Base-by-base conservation (phyloP, 2,113 vertebrate genomes). In the Mohoua ochrocephala region DNA sequence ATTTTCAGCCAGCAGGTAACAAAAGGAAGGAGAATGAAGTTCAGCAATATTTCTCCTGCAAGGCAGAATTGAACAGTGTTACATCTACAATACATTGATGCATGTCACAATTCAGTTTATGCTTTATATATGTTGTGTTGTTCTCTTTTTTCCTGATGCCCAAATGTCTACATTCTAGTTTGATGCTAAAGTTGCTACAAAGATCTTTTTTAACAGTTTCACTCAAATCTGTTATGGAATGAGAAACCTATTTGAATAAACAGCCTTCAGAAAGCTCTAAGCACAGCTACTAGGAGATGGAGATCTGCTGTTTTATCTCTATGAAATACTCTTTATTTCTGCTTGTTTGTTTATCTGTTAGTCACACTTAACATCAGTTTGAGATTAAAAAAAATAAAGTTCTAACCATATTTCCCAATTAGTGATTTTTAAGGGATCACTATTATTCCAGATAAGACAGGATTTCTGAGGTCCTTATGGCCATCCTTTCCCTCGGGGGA, bases 1-100 rank as follows among this genome's bases (percentile, higher is more conserved):
- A 35, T 91, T 83, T 93, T 47, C 63, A 83, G 41, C 37, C 61
- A 87, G 30, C 15, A 89, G 37, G 70, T 83, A 86, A 61, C 37
- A 61, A 60, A 89, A 82, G 49, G 31, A 92, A 89, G 65, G 31
- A 87, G 41, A 82, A 76, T 12, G 15, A 89, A 57, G 21, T 45
- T 76, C 74, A 84, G n/a, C 39, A 41, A 15, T 61, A 49, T 91
- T 92, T 68, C 53, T 84, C 45, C 87, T 82, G 67, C 37, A 73
- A 71, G 49, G 28, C 13, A 20, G 31, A 84, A 75, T 2, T 73
- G 26, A 37, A 68, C 20, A 27, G 10, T 56, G 59, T 24, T 41
- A 73, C 81, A 78, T 78, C 68, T 57, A 41, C 30, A 81, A 5
- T 30, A 77, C 22, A 15, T 21, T 68, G 37, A 7, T 44, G 31